Evolutionary conservation across 2,113 vertebrate species (phyloP).

Genomic region (Bambusicola thoracicus): DNA sequence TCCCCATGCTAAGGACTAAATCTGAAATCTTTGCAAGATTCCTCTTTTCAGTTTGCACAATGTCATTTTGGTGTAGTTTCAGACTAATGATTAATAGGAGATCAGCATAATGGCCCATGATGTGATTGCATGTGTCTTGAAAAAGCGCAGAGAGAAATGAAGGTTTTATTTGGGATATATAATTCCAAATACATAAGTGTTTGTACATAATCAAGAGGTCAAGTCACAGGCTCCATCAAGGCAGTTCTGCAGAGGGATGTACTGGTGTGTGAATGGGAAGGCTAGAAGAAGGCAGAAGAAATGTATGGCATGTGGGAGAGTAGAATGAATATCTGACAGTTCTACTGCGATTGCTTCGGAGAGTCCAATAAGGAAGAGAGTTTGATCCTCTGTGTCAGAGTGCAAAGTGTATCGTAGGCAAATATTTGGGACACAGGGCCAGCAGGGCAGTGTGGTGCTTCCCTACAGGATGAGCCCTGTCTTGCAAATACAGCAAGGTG

Average conservation of each 20-base stretch:
- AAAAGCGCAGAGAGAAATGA: neutral
- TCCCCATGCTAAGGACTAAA: fast-evolving
- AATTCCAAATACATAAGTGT: neutral
- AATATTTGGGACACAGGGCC: neutral
- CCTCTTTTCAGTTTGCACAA: neutral
- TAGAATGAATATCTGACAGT: neutral
- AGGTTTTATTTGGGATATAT: neutral
- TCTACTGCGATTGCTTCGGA: neutral
- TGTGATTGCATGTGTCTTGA: neutral
- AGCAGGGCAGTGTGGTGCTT: neutral
- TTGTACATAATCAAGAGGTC: neutral
- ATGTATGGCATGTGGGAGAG: neutral
- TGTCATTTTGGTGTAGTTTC: neutral
- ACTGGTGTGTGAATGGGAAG: neutral
- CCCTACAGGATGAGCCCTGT: neutral
- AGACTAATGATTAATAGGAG: neutral
- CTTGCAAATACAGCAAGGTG: neutral
- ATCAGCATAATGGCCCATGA: neutral
- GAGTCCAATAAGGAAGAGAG: neutral
- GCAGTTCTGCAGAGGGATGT: neutral
- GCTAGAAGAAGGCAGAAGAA: neutral
- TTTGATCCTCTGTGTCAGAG: neutral
- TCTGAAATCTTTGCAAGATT: neutral
- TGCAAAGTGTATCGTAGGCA: neutral
- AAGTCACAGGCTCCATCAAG: neutral